Percentiles rank a stretch among this genome's conserved stretches.
These are phyloP conservation scores for Falco rusticolus DNA, from an alignment of 2,797 vertebrate species.

Conservation along the genomic window DNA sequence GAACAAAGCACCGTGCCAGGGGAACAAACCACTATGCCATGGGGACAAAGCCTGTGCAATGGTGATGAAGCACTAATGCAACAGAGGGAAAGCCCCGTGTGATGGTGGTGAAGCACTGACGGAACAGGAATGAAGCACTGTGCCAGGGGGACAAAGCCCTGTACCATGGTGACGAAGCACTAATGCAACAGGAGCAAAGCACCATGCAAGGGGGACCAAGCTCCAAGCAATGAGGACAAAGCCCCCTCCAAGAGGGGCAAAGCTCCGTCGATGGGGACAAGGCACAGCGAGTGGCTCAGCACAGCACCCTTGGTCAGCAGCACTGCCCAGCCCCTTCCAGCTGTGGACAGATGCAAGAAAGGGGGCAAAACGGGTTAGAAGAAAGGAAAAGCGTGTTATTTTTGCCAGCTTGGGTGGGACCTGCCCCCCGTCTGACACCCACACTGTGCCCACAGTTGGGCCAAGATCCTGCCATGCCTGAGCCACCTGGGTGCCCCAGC, in stretches of 20 bases:
- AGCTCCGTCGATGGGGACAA: background rate
- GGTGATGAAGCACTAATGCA: too few species aligned
- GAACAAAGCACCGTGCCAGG: too few species aligned
- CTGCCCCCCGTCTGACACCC: background rate
- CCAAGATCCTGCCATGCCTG: rapidly evolving
- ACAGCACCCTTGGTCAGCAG: background rate
- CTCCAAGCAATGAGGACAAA: background rate
- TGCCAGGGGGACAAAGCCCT: background rate
- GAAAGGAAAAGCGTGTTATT: background rate
- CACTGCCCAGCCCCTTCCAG: background rate
- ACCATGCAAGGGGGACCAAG: background rate
- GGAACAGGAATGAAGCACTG: too few species aligned
- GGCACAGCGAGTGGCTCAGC: background rate
- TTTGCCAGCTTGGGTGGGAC: background rate
- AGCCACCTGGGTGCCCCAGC: background rate
- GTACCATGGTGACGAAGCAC: too few species aligned
- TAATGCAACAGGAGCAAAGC: background rate
- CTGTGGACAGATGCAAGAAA: background rate
- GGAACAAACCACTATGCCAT: too few species aligned
- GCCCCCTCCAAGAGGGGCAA: background rate
- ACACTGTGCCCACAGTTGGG: rapidly evolving
- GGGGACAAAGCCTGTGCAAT: too few species aligned
- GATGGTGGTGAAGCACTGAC: too few species aligned
- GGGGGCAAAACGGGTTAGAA: background rate
- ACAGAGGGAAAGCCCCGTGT: too few species aligned